Base-by-base conservation (phyloP, 2,888 invertebrate species). In the Xylocampa areola region DNA sequence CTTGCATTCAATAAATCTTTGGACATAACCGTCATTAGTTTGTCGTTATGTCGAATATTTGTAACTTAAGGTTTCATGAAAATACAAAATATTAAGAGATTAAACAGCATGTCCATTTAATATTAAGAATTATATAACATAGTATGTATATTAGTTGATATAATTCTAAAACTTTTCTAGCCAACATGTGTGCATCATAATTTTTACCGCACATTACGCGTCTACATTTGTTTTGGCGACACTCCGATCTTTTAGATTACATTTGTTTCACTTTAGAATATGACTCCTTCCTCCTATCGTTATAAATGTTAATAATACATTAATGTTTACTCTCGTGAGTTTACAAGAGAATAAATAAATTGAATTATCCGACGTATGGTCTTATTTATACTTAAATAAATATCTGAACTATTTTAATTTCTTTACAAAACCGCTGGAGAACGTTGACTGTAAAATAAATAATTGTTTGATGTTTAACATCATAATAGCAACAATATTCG, bases 141-240 rank as follows among this genome's bases (percentile, higher is more conserved):
- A 17, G 8, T 14, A 25, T 57, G 44, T 47, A 6, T 32, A 47
- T 23, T n/a, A 29, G 14, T 35, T 37, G 23, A 41, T 53, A 47
- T 21, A 30, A 39, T 39, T 35, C 30, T 23, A 16, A 47, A 30
- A 23, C 37, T 39, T 47, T 33, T 16, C 41, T 19, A 23, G 47
- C 30, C 39, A 48, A 53, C 69, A 68, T 64, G 58, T 64, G 67
- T 47, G 59, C 45, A 49, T 50, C 62, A 47, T 69, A 60, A 55
- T 52, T 60, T 50, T 60, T 47, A 54, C 32, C 37, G 10, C 36
- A 63, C 36, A 30, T 32, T 40, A 33, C 4, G 13, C 27, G 29
- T 47, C 29, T 8, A 36, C 36, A 33, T 47, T 29, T 36, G 19
- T n/a, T 37, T 45, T 37, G 62, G 40, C 32, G 29, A 61, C 41